Base-by-base conservation (phyloP, 2,113 vertebrate species). In the Anarrhichthys ocellatus region DNA sequence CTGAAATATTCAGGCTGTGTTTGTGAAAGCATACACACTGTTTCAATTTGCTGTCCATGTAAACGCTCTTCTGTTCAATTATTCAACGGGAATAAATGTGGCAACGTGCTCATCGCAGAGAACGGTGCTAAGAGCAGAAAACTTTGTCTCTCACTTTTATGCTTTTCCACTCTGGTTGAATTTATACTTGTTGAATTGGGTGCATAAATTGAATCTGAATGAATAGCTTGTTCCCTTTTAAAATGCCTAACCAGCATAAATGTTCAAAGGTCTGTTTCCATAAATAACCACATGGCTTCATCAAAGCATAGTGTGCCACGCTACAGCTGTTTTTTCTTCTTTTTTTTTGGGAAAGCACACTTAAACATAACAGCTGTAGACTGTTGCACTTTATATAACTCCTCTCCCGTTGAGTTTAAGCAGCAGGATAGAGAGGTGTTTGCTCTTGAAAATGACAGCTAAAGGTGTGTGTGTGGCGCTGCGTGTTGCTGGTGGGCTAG, bases 81-180 rank as follows among this genome's bases (percentile, higher is more conserved):
- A 94, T 95, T 93, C 84, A 95, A 52, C 15, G 20, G 56, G 72
- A 80, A 80, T 91, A 92, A 92, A 93, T 89, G 85, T 89, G 88
- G 79, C 77, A 83, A 87, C 84, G 81, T 75, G 75, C 82, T 92
- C 82, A 86, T 86, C 73, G 36, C 54, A 79, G 64, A 77, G 61
- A 27, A 58, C 20, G 32, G 76, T 73, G 69, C 85, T 88, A 81
- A 85, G 69, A 87, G 87, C 62, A 88, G 77, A 86, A 81, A 61
- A 77, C 24, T 59, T 24, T 38, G 18, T 71, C 40, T 72, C 17
- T 65, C 44, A 58, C 3, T 63, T 67, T 14, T 0, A 2, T 66
- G 6, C 29, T 32, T 73, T 74, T 65, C 70, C 24, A 24, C 62
- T 46, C 46, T 52, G 20, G 6, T 48, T 59, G 9, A 74, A 61